Evolutionary conservation across 92 coral and sea anemone genomes (phyloP).

Genomic region (Zoanthus gigantus): DNA sequence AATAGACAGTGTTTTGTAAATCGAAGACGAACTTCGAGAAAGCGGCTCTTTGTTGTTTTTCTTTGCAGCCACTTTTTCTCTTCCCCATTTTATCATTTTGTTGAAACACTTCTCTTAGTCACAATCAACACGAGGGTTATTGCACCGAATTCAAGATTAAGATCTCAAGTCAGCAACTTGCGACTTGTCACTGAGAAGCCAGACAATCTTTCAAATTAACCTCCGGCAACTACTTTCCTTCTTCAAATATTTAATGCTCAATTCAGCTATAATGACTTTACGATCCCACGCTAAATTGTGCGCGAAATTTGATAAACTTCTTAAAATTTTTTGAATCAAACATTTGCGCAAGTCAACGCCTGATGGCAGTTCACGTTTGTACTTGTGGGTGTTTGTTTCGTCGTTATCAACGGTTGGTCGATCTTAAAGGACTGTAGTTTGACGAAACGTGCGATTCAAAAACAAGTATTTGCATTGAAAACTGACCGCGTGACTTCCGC

Average conservation of each 20-base stretch:
- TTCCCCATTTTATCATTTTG: slow-evolving; percentile 34
- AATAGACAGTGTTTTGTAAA: slow-evolving; percentile 70
- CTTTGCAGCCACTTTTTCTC: slow-evolving; percentile 19
- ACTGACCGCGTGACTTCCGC: neutral
- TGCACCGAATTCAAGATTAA: neutral
- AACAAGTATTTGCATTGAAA: neutral
- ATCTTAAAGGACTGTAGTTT: neutral
- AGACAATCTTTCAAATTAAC: neutral
- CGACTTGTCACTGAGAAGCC: neutral
- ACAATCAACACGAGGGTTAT: neutral
- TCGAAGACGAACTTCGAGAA: slow-evolving; percentile 60
- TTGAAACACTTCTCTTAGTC: neutral
- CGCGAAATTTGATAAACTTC: neutral
- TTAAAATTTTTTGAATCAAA: neutral
- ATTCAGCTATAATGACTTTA: neutral
- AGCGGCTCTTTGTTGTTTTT: slow-evolving; percentile 15
- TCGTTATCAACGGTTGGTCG: neutral
- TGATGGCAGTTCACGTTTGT: neutral
- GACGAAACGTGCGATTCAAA: neutral
- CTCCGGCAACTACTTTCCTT: neutral
- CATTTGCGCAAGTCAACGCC: neutral
- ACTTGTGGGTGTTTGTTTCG: too few species aligned
- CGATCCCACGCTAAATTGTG: neutral
- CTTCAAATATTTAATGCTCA: slow-evolving; percentile 10
- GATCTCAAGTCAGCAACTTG: neutral